phyloP scores from a whole-genome alignment of 2,888 invertebrate genomes.

The Prenolepis imparis region DNA sequence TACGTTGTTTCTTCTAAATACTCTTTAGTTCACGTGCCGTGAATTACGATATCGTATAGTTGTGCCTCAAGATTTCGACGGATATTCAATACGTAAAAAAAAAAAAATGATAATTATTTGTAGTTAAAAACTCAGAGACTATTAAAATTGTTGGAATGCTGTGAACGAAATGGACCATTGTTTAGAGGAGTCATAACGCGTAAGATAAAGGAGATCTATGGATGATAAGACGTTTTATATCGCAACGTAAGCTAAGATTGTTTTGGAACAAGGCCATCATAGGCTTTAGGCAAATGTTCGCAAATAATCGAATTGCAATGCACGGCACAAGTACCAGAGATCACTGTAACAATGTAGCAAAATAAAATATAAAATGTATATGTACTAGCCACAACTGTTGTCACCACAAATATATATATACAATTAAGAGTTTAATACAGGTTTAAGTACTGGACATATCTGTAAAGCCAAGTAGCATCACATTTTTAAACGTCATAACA shows the following conservation, averaged over 20 bases:
- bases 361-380: slow-evolving; percentile 54
- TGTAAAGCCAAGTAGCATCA: slow-evolving; percentile 81
- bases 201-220: slow-evolving; percentile 58
- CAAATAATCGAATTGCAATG: slow-evolving; percentile 70
- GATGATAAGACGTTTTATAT: slow-evolving; percentile 64
- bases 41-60: slow-evolving; percentile 61
- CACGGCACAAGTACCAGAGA: slow-evolving; percentile 79
- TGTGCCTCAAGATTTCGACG: slow-evolving; percentile 66
- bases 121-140: slow-evolving; percentile 78
- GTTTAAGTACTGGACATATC: slow-evolving; percentile 83
- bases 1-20: slow-evolving; percentile 38
- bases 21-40: slow-evolving; percentile 42
- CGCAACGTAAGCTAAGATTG: slow-evolving; percentile 63
- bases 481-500: slow-evolving; percentile 68
- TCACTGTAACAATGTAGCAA: slow-evolving; percentile 73
- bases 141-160: slow-evolving; percentile 80
- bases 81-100: slow-evolving; percentile 68
- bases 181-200: slow-evolving; percentile 71
- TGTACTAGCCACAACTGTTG: slow-evolving; percentile 83
- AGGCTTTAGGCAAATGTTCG: slow-evolving; percentile 55
- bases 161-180: slow-evolving; percentile 82
- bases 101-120: slow-evolving; percentile 65
- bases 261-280: slow-evolving; percentile 55
- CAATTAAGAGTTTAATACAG: slow-evolving; percentile 76
- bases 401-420: slow-evolving; percentile 78